Evolutionary conservation across 1,140 invertebrate genomes (phyloP), one percentile per base, ranked within the genome.

Genomic region (Neotoxoptera formosana): DNA sequence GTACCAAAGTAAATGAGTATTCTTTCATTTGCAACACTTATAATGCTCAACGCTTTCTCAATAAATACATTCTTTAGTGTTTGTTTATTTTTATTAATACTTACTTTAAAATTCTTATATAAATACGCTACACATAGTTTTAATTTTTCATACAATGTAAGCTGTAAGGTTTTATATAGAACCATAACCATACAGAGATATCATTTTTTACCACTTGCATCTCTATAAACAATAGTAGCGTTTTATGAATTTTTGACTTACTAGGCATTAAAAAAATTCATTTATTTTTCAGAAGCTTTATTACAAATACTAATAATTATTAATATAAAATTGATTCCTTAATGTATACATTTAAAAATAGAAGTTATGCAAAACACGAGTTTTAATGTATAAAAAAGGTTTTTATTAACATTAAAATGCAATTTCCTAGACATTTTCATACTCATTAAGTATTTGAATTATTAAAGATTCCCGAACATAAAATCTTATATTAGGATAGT

Each of bases 251-350:
- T 76, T n/a, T n/a, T 0, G 41, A 41, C 8, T 67, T 4, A n/a
- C 30, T 9, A 60, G 11, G 14, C 11, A 48, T 53, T 53, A 36
- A 53, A 89, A 89, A 89, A 51, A n/a, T 25, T 25, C n/a, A 53
- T 89, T 48, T 36, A 89, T 89, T 89, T 88, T 53, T 53, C 21
- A 89, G 34, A 89, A 89, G 88, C 88, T 36, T 23, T 23, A 89
- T 89, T 89, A 89, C 48, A 89, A 89, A 36, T 17, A 56, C 88
- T 89, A 41, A 53, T 25, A 23, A 56, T 88, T 48, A 89, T 53
- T 34, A 56, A 89, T 88, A 88, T 36, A 89, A 89, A 89, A 89
- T 53, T 36, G 48, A 56, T 89, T 89, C 21, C 34, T 89, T 89
- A 89, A 89, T 30, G 51, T 56, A 89, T 89, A 89, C 4, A 56